Percentiles rank a stretch among this genome's conserved stretches.
Evolutionary conservation across 2,888 invertebrate genomes (phyloP).

Genomic region (Lasioglossum morio): DNA sequence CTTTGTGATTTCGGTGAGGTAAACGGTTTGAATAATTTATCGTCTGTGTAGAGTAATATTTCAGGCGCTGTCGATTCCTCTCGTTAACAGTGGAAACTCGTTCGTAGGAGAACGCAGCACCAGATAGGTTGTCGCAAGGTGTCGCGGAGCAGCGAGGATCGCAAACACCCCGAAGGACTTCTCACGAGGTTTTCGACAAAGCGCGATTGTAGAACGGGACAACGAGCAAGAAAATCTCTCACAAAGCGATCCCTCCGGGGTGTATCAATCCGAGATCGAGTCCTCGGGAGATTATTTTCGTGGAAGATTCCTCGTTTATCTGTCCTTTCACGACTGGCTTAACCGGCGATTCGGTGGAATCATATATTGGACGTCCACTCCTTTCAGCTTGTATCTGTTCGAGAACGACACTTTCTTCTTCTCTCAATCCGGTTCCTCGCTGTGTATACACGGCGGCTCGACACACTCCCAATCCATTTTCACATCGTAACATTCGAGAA

Average conservation of each 20-base stretch:
- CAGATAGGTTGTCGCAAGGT: neutral
- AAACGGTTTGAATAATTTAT: neutral
- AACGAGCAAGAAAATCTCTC: conserved; percentile 56
- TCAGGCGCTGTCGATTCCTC: neutral
- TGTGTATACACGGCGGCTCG: neutral
- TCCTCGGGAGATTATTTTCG: conserved; percentile 78
- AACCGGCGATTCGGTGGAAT: conserved; percentile 73
- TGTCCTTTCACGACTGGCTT: conserved; percentile 81
- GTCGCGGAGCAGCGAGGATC: conserved; percentile 29
- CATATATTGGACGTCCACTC: conserved; percentile 72
- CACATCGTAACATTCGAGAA: neutral
- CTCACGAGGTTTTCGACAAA: conserved; percentile 66
- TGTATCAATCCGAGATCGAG: conserved; percentile 79
- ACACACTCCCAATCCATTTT: neutral
- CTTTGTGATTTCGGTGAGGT: neutral
- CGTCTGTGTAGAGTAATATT: neutral
- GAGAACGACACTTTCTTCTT: conserved; percentile 41
- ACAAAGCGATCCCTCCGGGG: conserved; percentile 72
- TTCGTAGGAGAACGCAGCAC: neutral
- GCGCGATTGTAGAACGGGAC: conserved; percentile 53
- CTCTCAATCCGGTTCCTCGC: neutral
- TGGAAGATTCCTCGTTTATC: conserved; percentile 76
- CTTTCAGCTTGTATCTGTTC: conserved; percentile 62
- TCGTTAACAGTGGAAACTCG: neutral
- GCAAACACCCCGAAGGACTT: conserved; percentile 57